Base-by-base conservation (phyloP, 1,140 invertebrate species). In the Anadara kagoshimensis region DNA sequence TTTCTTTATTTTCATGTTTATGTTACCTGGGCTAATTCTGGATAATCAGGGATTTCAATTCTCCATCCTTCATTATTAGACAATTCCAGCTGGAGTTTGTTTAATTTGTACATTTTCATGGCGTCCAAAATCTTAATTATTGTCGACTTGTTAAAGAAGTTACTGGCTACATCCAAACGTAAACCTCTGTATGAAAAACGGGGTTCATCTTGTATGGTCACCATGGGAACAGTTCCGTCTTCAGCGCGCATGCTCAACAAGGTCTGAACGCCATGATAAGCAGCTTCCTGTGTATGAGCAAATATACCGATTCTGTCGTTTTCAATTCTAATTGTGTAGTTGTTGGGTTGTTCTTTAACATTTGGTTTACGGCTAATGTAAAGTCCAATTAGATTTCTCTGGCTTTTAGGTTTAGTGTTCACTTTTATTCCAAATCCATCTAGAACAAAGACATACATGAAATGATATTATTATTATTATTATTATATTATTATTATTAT, bases 1-100 rank as follows among this genome's bases (percentile, higher is more conserved):
- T n/a, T n/a, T n/a, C n/a, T n/a, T n/a, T n/a, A n/a, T n/a, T n/a
- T n/a, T n/a, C n/a, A n/a, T n/a, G n/a, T n/a, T n/a, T n/a, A n/a
- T n/a, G n/a, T 24, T 63, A 86, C 85, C 73, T 81, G n/a, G 24
- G 85, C 83, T 14, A 87, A 69, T 69, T 87, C 84, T 10, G 78
- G 73, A 29, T 85, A 63, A 11, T 69, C 79, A 2, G 78, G 73
- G 20, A 86, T 83, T 45, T 86, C 78, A 2, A 87, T 47, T 16
- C 85, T 65, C 84, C 84, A 87, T 11, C 84, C 85, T 66, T 87
- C 83, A 63, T 87, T 85, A 45, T 87, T 85, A 0, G 85, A 62
- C 29, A 87, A 54, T 70, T 87, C 85, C 11, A 86, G 67, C 58
- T 87, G 86, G 11, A 87, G 76, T 41, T 75, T 79, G 58, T 87